A percentile compares a stretch with the other conserved stretches of the same genome.
These are phyloP conservation scores for Verasper variegatus DNA, from an alignment of 2,113 vertebrate species.

Conservation along the genomic window DNA sequence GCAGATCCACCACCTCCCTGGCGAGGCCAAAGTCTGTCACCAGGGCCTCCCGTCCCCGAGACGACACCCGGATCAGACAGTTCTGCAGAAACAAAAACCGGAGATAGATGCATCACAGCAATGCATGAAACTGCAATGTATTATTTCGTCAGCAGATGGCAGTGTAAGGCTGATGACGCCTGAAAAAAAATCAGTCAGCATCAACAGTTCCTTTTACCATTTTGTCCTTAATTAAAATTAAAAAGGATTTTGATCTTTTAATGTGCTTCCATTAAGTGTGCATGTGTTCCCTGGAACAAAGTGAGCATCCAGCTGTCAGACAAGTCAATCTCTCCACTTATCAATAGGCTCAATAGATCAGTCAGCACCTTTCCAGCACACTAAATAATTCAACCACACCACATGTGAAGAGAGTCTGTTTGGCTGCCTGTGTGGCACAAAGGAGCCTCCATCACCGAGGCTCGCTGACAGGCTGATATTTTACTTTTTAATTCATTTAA, in stretches of 20 bases:
- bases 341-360: conserved; percentile 37
- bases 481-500: neutral
- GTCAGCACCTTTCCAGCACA: conserved; percentile 39
- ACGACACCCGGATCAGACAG: conserved; percentile 85
- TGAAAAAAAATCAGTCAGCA: neutral
- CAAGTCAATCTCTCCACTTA: conserved; percentile 9
- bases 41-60: conserved; percentile 84
- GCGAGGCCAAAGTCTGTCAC: conserved; percentile 90
- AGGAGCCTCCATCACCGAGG: neutral
- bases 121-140: too few relatives aligned
- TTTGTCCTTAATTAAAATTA: neutral
- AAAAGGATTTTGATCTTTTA: conserved; percentile 5
- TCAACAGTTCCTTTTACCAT: neutral
- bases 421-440: neutral
- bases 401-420: conserved; percentile 1
- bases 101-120: too few relatives aligned
- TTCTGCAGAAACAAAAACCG: conserved; percentile 78
- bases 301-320: conserved; percentile 4
- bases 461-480: neutral
- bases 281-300: conserved; percentile 9
- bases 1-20: conserved; percentile 87
- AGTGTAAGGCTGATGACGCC: conserved; percentile 3
- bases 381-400: conserved; percentile 65
- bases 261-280: conserved; percentile 9
- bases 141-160: conserved; percentile 57